Percentiles rank a stretch among this genome's conserved stretches.
These are phyloP conservation scores for Telmatherina bonti DNA, from an alignment of 2,797 vertebrate species.

Conservation along the genomic window DNA sequence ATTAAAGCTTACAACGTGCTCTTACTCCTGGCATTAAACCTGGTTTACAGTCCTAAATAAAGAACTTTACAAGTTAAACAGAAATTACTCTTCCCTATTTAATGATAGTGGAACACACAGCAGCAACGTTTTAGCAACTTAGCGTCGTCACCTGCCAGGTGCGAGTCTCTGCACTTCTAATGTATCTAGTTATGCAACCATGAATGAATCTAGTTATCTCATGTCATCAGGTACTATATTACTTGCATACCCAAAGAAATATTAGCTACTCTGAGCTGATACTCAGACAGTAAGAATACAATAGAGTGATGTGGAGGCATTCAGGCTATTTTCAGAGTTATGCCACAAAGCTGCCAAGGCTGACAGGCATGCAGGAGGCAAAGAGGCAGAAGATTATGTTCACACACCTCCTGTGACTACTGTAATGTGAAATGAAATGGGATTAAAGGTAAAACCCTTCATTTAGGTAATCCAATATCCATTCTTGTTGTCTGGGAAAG, in stretches of 20 bases:
- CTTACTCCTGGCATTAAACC: neutral
- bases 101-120: too few species aligned
- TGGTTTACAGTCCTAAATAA: constrained; percentile 1
- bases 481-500: constrained; percentile 61
- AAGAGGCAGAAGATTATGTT: constrained; percentile 66
- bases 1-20: neutral
- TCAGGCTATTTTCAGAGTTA: constrained; percentile 65
- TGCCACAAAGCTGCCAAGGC: constrained; percentile 44
- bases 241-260: constrained; percentile 25
- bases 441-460: constrained; percentile 68
- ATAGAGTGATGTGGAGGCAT: constrained; percentile 52
- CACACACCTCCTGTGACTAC: constrained; percentile 60
- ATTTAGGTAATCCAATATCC: constrained; percentile 67
- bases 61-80: neutral
- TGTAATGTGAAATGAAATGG: constrained; percentile 58
- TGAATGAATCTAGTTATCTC: constrained; percentile 4
- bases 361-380: constrained; percentile 52
- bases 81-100: neutral
- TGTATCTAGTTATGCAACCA: constrained; percentile 5
- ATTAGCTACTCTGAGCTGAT: constrained; percentile 24
- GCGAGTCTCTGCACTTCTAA: neutral
- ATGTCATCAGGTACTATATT: constrained; percentile 10
- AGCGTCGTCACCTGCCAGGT: neutral
- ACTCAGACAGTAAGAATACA: constrained; percentile 33
- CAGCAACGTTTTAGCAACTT: neutral